These are phyloP conservation scores for Lottia gigantea DNA, from an alignment of 2,888 invertebrate genomes.

Conservation along the genomic window DNA sequence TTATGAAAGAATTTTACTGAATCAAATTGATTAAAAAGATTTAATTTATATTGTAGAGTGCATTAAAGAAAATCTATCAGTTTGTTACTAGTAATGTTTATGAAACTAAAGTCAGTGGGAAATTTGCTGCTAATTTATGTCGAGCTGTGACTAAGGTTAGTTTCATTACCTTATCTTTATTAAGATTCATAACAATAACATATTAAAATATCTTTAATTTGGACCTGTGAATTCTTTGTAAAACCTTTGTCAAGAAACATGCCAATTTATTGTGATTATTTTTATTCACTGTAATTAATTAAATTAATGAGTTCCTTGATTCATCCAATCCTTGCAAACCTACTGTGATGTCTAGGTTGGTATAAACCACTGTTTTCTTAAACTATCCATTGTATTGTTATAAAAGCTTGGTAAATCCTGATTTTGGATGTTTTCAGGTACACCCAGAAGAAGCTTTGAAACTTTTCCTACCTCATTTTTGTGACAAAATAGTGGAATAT, in stretches of 20 bases:
- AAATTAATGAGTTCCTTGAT: too few relatives aligned
- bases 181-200: too few relatives aligned
- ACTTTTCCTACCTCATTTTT: constrained; percentile 79
- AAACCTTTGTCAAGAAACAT: too few relatives aligned
- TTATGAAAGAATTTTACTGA: background rate
- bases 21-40: background rate
- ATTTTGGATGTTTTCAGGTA: constrained; percentile 64
- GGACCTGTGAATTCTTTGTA: too few relatives aligned
- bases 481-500: constrained; percentile 74
- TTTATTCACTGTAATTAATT: too few relatives aligned
- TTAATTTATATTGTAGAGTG: constrained; percentile 71
- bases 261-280: too few relatives aligned
- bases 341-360: too few relatives aligned
- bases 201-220: too few relatives aligned
- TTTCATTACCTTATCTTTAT: background rate
- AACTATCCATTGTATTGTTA: too few relatives aligned
- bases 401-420: constrained; percentile 1
- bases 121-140: constrained; percentile 80
- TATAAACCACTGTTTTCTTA: too few relatives aligned
- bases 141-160: constrained; percentile 72
- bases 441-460: constrained; percentile 79
- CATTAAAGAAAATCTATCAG: constrained; percentile 79
- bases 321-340: too few relatives aligned
- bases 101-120: constrained; percentile 86
- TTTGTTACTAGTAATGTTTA: constrained; percentile 81